These are phyloP conservation scores for Brachionus rubens DNA, from an alignment of 1,140 invertebrate genomes.

Conservation along the genomic window DNA sequence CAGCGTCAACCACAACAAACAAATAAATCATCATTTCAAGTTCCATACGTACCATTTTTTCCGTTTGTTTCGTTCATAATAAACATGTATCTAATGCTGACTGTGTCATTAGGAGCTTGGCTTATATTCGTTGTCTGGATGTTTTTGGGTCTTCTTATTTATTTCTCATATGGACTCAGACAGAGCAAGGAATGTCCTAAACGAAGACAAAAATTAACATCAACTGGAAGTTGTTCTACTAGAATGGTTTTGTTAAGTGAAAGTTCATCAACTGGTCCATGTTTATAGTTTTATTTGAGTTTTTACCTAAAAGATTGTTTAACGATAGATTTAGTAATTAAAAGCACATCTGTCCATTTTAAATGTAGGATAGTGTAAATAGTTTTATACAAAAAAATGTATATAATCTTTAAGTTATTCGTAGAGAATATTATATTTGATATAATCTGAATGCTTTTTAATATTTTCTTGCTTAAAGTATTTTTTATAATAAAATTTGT, in stretches of 20 bases:
- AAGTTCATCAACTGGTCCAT: too few relatives aligned
- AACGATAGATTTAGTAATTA: too few relatives aligned
- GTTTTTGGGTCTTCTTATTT: conserved; percentile 48
- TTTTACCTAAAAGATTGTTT: too few relatives aligned
- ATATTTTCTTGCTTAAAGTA: too few relatives aligned
- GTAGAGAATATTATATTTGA: too few relatives aligned
- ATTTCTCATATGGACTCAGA: conserved; percentile 43
- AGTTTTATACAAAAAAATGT: too few relatives aligned
- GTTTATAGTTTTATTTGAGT: too few relatives aligned
- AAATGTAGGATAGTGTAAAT: too few relatives aligned
- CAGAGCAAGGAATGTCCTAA: conserved; percentile 12
- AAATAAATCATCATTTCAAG: conserved; percentile 52
- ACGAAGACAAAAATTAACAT: not conserved
- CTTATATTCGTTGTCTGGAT: conserved; percentile 56
- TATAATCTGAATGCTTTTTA: too few relatives aligned
- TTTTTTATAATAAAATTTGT: too few relatives aligned
- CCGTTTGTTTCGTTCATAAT: conserved; percentile 53
- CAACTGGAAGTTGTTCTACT: not conserved
- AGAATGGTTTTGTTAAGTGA: not conserved
- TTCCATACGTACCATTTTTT: conserved; percentile 56
- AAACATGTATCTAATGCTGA: conserved; percentile 54
- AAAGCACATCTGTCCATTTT: too few relatives aligned
- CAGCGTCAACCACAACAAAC: conserved; percentile 54
- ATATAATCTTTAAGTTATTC: too few relatives aligned
- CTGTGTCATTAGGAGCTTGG: conserved; percentile 54